Base-by-base conservation (phyloP, 2,113 vertebrate genomes). In the Ameiurus melas region DNA sequence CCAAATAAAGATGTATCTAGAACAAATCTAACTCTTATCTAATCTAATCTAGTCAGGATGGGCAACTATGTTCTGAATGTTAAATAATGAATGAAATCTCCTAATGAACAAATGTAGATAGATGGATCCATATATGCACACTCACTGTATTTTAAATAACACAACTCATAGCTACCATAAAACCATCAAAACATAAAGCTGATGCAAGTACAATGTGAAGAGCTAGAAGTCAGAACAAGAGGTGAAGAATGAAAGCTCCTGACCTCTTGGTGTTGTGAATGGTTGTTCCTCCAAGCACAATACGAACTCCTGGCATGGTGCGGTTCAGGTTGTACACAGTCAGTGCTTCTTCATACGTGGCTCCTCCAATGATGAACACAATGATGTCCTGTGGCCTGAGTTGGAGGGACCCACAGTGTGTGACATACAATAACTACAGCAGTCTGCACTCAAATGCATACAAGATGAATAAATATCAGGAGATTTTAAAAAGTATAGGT, bases 231-330 rank as follows among this genome's bases (percentile, higher is more conserved):
- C 22, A 53, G 51, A 83, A 66, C 77, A 47, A 80, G 58, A 64
- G 12, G 58, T 30, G 33, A 51, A 22, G 19, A 58, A 47, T 84
- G 39, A n/a, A 22, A 9, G 6, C 30, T 0, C 0, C 53, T 89
- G 91, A 98, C 98, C 98, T 99, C 91, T 93, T 96, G 0, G 97
- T 98, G 94, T 99, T 99, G 93, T 98, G 98, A 79, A 99, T 95
- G 0, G 93, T 95, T 88, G 96, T 99, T 1, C 98, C 98, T 0
- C 98, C 98, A 27, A 99, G 94, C 0, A 99, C 97, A 0, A 98
- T 94, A 5, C 98, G 96, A 47, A 99, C 97, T 0, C 98, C 98
- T 0, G 97, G 97, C 33, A 95, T 97, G 91, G 91, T 95, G 17
- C 97, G 97, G 94, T 99, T 99, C 88, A 99, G 95, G 93, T 97